Evolutionary conservation across 2,797 vertebrate genomes (phyloP), one percentile per base, ranked within the genome.

Genomic region (Prunella strophiata): DNA sequence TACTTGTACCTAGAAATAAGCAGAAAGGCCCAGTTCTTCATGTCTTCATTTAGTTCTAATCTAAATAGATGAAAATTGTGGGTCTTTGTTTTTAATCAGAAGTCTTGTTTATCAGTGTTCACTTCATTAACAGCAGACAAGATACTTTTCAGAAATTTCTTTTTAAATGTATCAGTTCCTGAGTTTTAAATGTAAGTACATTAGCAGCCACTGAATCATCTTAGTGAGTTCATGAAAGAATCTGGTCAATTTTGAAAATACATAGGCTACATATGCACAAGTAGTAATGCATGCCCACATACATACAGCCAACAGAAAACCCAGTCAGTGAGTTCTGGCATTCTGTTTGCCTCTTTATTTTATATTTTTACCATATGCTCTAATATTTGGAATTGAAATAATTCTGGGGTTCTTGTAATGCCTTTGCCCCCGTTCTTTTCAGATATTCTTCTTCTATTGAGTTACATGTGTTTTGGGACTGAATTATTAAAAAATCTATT

Each of bases 361-460:
- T 67, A 3, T 15, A 3, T 63, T 80, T 88, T 68, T 86, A 16
- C 9, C 7, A 13, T 14, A 8, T 70, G 36, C 17, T 78, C 4
- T 52, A 19, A 42, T 76, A 73, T 21, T 59, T 76, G 54, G 58
- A 83, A 43, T 51, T n/a, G 8, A 72, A 57, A 21, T 21, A 20
- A 22, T 20, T 36, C 67, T n/a, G 16, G 16, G 13, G 2, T 1
- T 9, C 38, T 68, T 47, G 27, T 15, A 42, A 38, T 50, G 43
- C 2, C 2, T 61, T 84, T 45, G 25, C 3, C 8, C 9, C 15
- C 1, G 2, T 80, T 86, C 1, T 2, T 73, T 11, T 29, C 19
- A 74, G 32, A 36, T 83, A 40, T 48, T 38, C 2, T 47, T 83
- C 27, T 79, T 11, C 7, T 76, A n/a, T 86, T 48, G 61, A 63